phyloP scores from a whole-genome alignment of 1,140 invertebrate genomes.

The Bombus consobrinus region DNA sequence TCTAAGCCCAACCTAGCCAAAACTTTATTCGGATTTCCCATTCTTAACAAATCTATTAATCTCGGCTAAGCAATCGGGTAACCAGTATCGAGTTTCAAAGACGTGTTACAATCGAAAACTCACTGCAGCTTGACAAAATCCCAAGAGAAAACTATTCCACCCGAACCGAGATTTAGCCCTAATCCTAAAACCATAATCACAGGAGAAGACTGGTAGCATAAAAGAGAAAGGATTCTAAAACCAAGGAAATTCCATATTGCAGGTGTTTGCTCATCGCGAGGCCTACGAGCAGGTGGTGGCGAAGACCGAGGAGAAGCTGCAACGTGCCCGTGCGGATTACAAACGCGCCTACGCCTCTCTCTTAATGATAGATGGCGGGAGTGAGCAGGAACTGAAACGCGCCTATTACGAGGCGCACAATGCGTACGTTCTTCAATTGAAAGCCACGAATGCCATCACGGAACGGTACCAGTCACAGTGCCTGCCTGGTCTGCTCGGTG shows the following conservation, averaged over 20 bases:
- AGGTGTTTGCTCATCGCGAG: conserved; percentile 94
- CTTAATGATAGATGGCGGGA: conserved; percentile 80
- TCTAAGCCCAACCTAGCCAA: not conserved
- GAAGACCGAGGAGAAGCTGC: conserved; percentile 95
- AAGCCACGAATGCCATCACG: conserved; percentile 94
- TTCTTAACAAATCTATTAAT: too few species aligned
- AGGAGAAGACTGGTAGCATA: too few species aligned
- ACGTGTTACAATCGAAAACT: too few species aligned
- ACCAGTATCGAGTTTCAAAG: too few species aligned
- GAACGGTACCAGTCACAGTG: conserved; percentile 85
- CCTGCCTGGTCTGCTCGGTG: conserved; percentile 74
- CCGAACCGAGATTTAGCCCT: not conserved
- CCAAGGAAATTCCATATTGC: not conserved
- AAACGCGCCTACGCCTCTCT: conserved; percentile 91
- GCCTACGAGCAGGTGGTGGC: conserved; percentile 94
- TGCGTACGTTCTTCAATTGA: conserved; percentile 95
- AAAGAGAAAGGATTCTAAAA: not conserved
- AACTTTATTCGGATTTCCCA: not conserved
- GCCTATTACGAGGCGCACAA: conserved; percentile 96
- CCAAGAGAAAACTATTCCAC: not conserved
- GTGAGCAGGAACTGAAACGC: conserved; percentile 85
- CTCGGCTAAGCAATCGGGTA: too few species aligned
- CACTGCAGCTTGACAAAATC: not conserved
- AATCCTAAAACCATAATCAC: not conserved
- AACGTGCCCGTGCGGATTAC: conserved; percentile 89